These are phyloP conservation scores for Melanotaenia parkinsoni DNA, from an alignment of 2,797 vertebrate genomes.

Conservation along the genomic window DNA sequence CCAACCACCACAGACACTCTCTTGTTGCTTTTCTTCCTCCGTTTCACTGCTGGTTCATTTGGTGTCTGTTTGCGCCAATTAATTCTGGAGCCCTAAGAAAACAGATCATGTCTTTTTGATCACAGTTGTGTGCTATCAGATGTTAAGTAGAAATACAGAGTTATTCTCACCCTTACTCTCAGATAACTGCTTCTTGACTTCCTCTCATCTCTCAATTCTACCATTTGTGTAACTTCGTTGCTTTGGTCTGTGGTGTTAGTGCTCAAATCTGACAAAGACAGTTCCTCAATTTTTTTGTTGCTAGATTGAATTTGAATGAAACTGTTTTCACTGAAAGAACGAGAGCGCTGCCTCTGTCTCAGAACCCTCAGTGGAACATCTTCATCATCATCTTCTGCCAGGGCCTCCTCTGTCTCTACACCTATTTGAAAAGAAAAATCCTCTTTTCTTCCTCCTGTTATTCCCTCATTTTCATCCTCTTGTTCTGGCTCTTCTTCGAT, in stretches of 20 bases:
- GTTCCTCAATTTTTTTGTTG: background rate
- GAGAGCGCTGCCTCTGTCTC: conserved; percentile 21
- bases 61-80: background rate
- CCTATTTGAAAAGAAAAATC: conserved; percentile 3
- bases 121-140: background rate
- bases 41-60: background rate
- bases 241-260: background rate
- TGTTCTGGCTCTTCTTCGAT: conserved; percentile 62
- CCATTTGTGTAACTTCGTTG: background rate
- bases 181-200: background rate
- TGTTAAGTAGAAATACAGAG: background rate
- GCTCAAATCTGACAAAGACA: background rate
- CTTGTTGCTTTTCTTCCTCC: background rate
- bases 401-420: conserved; percentile 1
- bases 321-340: background rate
- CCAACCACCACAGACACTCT: background rate
- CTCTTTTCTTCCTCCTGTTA: background rate
- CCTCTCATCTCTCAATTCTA: background rate
- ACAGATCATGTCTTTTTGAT: background rate
- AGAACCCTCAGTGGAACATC: conserved; percentile 24
- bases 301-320: background rate
- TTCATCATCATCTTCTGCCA: conserved; percentile 20
- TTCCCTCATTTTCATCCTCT: conserved; percentile 27
- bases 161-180: conserved; percentile 32
- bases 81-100: conserved; percentile 18